Base-by-base conservation (phyloP, 2,797 vertebrate genomes). In the Malurus splendens region DNA sequence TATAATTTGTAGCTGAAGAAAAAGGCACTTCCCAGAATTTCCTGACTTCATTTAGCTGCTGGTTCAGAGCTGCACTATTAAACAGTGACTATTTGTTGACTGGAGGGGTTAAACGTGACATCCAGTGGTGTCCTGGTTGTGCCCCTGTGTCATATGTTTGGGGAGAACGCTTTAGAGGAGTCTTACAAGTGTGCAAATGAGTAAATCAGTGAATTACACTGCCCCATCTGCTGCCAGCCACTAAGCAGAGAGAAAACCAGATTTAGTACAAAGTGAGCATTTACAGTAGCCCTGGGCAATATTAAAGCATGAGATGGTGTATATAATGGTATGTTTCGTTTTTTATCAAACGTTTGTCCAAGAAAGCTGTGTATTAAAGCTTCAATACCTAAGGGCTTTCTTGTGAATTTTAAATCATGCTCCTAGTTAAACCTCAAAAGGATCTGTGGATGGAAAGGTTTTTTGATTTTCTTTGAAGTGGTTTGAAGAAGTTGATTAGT, bases 391-490 rank as follows among this genome's bases (percentile, higher is more conserved):
- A 93, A 94, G 97, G 97, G 97, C 95, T 97, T 97, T 96, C 97
- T 97, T 97, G 96, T 98, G 97, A 97, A 98, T 98, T 97, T 97
- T 97, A 97, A 97, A 97, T 97, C 95, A 89, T 86, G 96, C 96
- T 97, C 96, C 96, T 97, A 95, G 96, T 98, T 97, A 97, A 98
- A 97, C 97, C 97, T 98, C 97, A 97, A 97, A 98, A 97, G 97
- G 94, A 96, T 96, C 93, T 83, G 94, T 93, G 96, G 97, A 97
- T 97, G 96, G 97, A 97, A 96, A 96, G 96, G 96, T 95, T 96
- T 96, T 97, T 96, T 96, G 96, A 95, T 97, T 96, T 95, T 94
- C 97, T 98, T 98, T 98, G 97, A 98, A 98, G 97, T 96, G 94
- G 91, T 95, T 95, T 91, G 96, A 96, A 96, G 97, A 96, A 96